These are phyloP conservation scores for Drosophila orena DNA, from an alignment of 1,140 invertebrate species.

Conservation along the genomic window DNA sequence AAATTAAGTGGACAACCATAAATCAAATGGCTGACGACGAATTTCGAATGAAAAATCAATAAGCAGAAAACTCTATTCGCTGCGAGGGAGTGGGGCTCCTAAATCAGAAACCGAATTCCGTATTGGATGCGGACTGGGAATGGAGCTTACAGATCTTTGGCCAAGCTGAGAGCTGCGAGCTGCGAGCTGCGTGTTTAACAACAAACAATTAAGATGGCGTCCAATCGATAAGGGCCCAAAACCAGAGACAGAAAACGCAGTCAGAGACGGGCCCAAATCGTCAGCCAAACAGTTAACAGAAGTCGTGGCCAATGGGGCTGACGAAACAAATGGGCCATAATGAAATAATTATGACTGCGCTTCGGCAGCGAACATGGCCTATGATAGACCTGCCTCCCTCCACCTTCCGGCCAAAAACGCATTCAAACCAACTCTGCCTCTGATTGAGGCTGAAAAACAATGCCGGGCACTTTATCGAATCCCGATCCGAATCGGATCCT, in stretches of 20 bases:
- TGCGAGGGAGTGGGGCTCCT: slow-evolving; percentile 25
- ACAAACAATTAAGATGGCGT: slow-evolving; percentile 84
- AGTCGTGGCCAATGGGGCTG: slow-evolving; percentile 69
- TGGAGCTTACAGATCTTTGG: slow-evolving; percentile 36
- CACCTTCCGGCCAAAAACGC: slow-evolving; percentile 54
- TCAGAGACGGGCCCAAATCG: slow-evolving; percentile 29
- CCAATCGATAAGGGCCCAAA: slow-evolving; percentile 70
- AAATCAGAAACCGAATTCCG: slow-evolving; percentile 47
- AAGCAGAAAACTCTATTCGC: slow-evolving; percentile 73
- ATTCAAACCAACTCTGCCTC: slow-evolving; percentile 67
- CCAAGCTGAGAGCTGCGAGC: slow-evolving; percentile 5
- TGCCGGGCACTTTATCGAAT: slow-evolving; percentile 62
- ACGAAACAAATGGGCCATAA: slow-evolving; percentile 82
- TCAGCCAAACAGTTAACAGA: slow-evolving; percentile 60
- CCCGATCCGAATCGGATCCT: slow-evolving; percentile 40
- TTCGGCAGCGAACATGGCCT: slow-evolving; percentile 45
- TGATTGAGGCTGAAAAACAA: slow-evolving; percentile 69
- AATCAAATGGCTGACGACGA: slow-evolving; percentile 77
- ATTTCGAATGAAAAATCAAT: slow-evolving; percentile 83
- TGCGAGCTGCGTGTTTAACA: slow-evolving; percentile 78
- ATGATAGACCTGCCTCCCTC: slow-evolving; percentile 36
- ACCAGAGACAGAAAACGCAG: slow-evolving; percentile 50
- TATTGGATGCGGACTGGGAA: slow-evolving; percentile 28
- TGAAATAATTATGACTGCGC: slow-evolving; percentile 83
- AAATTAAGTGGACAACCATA: slow-evolving; percentile 81